These are phyloP conservation scores for Calephelis nemesis DNA, from an alignment of 1,140 invertebrate species.

Conservation along the genomic window DNA sequence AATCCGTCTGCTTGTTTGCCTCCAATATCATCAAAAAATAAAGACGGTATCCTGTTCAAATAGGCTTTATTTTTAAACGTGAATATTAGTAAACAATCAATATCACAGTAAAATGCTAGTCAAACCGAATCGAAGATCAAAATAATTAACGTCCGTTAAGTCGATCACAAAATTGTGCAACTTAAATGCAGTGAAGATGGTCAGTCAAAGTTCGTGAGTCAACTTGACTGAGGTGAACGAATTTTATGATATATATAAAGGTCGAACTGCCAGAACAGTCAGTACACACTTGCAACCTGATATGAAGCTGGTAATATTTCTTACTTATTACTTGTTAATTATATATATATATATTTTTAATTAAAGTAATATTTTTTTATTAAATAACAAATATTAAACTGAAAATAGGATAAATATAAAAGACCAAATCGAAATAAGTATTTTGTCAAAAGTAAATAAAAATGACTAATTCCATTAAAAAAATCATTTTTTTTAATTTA, in stretches of 20 bases:
- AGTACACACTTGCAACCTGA: slow-evolving; percentile 20
- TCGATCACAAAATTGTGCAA: slow-evolving; percentile 60
- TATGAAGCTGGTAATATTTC: slow-evolving; percentile 69
- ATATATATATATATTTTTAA: slow-evolving; percentile 2
- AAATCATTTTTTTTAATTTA: too few species aligned
- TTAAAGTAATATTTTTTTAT: slow-evolving; percentile 18
- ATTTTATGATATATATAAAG: slow-evolving; percentile 75
- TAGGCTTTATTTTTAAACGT: too few species aligned
- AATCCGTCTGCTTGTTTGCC: too few species aligned
- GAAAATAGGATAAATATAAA: background rate
- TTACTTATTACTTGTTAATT: slow-evolving; percentile 19
- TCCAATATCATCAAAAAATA: too few species aligned
- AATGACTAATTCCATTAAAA: too few species aligned
- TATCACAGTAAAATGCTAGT: background rate
- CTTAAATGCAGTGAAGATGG: slow-evolving; percentile 51
- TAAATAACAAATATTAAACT: background rate
- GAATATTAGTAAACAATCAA: background rate
- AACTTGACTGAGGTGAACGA: slow-evolving; percentile 56
- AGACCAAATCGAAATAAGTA: too few species aligned
- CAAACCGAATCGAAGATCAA: slow-evolving; percentile 27
- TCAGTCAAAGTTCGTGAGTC: slow-evolving; percentile 69
- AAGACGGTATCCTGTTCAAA: too few species aligned
- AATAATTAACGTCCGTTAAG: slow-evolving; percentile 65
- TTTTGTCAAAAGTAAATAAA: too few species aligned
- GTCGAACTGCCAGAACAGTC: slow-evolving; percentile 25